These are phyloP conservation scores for Esox lucius DNA, from an alignment of 2,797 vertebrate genomes.

Conservation along the genomic window DNA sequence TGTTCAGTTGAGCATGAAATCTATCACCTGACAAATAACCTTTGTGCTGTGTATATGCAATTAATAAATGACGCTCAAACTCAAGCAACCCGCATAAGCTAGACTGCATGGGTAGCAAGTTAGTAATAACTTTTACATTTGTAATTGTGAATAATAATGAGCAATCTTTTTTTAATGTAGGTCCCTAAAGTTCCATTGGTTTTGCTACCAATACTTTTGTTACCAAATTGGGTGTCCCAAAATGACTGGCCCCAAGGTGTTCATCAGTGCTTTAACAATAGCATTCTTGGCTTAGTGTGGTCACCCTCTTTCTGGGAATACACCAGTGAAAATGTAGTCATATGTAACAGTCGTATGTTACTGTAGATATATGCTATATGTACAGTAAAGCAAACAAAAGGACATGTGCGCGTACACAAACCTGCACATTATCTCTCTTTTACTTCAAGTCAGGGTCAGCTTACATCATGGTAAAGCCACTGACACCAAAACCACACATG, in stretches of 20 bases:
- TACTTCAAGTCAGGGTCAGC: background rate
- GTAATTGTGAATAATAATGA: background rate
- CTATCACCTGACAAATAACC: constrained; percentile 17
- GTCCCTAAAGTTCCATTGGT: constrained; percentile 15
- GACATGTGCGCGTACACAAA: background rate
- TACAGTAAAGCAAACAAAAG: background rate
- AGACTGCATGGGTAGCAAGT: background rate
- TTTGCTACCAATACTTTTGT: constrained; percentile 37
- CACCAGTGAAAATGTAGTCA: background rate
- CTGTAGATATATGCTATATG: background rate
- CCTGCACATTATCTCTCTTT: background rate
- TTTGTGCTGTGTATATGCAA: background rate
- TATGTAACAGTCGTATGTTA: background rate
- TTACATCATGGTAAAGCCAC: background rate
- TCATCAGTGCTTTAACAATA: constrained; percentile 11
- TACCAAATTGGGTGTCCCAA: constrained; percentile 44
- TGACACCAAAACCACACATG: background rate
- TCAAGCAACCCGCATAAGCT: background rate
- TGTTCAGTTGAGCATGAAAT: constrained; percentile 15
- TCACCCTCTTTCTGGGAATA: constrained; percentile 17
- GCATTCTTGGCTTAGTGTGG: constrained; percentile 16
- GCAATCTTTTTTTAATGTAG: background rate
- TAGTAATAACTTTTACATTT: background rate
- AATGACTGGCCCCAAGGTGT: constrained; percentile 28
- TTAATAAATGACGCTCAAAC: background rate